Evolutionary conservation across 2,113 vertebrate species (phyloP).

Genomic region (mouse (Mus musculus)): GRCm39 chr5:98059001-98059500

Average conservation of each 20-base stretch:
- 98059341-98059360: not conserved
- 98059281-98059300: not conserved
- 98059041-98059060: not conserved
- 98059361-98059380: accelerated
- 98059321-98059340: not conserved
- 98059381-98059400: not conserved
- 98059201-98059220: no score
- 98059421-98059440: not conserved
- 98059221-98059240: accelerated
- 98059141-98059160: no score
- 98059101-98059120: no score
- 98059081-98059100: no score
- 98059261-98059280: no score
- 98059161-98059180: no score
- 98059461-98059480: not conserved
- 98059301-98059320: not conserved
- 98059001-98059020: not conserved
- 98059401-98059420: not conserved
- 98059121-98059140: no score
- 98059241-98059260: accelerated
- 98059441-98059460: not conserved
- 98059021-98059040: not conserved
- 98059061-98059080: no score
- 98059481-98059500: not conserved
- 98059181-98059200: no score